Percentiles rank a stretch among this genome's conserved stretches.
phyloP scores from a whole-genome alignment of 2,113 vertebrate genomes.

The Campylomormyrus tamandua region DNA sequence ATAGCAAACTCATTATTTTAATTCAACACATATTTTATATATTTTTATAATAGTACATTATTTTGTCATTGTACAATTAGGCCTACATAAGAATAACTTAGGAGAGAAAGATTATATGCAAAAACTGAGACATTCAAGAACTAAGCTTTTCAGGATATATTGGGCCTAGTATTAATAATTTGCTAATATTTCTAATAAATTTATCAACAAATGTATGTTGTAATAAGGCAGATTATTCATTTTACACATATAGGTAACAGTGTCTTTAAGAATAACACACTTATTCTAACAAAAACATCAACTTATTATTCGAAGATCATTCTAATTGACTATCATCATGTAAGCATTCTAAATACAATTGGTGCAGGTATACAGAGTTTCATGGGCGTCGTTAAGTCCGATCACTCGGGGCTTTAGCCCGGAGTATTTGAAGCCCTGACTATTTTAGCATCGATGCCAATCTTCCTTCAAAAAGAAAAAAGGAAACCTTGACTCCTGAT shows the following conservation, averaged over 20 bases:
- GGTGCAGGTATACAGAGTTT: not conserved
- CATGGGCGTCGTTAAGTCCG: too few species aligned
- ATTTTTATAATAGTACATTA: not conserved
- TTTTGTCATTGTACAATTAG: not conserved
- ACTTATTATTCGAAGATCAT: not conserved
- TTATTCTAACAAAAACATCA: not conserved
- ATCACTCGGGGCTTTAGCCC: too few species aligned
- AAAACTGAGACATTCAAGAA: too few species aligned
- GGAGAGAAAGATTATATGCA: too few species aligned
- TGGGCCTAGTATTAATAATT: not conserved
- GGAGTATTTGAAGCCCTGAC: too few species aligned
- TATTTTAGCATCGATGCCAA: too few species aligned
- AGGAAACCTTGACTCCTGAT: too few species aligned
- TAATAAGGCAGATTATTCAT: not conserved
- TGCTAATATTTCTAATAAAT: not conserved
- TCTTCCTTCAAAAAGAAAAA: too few species aligned
- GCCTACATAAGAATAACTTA: too few species aligned
- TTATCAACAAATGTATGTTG: not conserved
- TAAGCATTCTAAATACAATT: not conserved
- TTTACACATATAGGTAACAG: not conserved
- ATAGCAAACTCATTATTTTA: not conserved
- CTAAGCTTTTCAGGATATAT: not conserved
- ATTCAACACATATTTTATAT: not conserved
- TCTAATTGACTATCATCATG: not conserved
- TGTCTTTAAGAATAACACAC: not conserved